phyloP scores from a whole-genome alignment of 2,888 invertebrate genomes.

The Tetanocera ferruginea region DNA sequence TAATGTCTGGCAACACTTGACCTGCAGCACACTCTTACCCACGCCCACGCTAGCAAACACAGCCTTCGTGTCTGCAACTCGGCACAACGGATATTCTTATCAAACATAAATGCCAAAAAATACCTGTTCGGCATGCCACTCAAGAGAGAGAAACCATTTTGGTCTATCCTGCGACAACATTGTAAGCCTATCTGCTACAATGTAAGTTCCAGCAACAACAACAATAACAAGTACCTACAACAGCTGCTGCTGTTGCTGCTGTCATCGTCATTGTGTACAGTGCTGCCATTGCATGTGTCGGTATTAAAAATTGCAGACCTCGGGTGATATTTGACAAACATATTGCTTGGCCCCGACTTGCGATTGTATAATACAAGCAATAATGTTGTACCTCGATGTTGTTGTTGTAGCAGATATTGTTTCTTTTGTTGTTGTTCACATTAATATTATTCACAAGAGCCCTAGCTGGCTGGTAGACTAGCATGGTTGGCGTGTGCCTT shows the following conservation, averaged over 20 bases:
- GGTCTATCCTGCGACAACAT: conserved; percentile 3
- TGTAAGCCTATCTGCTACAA: background rate
- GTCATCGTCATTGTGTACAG: conserved; percentile 1
- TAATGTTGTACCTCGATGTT: background rate
- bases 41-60: background rate
- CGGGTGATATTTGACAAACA: background rate
- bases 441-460: conserved; percentile 6
- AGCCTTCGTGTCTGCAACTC: background rate
- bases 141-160: conserved; percentile 25
- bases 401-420: background rate
- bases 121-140: conserved; percentile 17
- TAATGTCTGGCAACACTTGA: background rate
- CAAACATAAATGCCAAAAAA: conserved; percentile 19
- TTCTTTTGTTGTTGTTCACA: conserved; percentile 5
- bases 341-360: background rate
- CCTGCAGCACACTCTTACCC: background rate
- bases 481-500: background rate
- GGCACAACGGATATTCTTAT: background rate
- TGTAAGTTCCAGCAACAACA: background rate
- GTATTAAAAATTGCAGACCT: background rate
- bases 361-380: conserved; percentile 2
- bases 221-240: background rate
- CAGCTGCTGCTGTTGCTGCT: conserved; percentile 1
- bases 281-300: background rate
- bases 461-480: background rate